phyloP scores from a whole-genome alignment of 2,888 invertebrate genomes.

The Adelphocoris suturalis region DNA sequence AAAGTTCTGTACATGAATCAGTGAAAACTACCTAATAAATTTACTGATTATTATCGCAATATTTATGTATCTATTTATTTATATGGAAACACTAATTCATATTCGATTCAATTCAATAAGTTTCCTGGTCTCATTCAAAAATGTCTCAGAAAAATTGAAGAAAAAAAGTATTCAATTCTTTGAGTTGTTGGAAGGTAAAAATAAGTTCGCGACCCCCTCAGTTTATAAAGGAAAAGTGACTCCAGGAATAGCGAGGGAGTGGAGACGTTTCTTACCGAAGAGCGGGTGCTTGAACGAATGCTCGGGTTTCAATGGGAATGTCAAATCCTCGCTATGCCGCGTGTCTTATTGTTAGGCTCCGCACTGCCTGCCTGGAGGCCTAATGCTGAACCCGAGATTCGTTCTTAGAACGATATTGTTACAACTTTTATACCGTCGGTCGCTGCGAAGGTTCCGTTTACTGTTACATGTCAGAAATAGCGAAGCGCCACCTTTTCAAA shows the following conservation, averaged over 20 bases:
- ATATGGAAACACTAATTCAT: too few relatives aligned
- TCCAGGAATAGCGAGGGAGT: neutral
- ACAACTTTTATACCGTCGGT: neutral
- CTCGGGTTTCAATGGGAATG: constrained; percentile 13
- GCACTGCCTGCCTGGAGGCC: neutral
- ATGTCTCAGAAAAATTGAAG: too few relatives aligned
- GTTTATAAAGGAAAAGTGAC: neutral
- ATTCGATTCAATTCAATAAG: too few relatives aligned
- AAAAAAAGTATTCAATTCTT: too few relatives aligned
- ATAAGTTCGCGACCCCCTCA: too few relatives aligned
- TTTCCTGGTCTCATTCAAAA: too few relatives aligned
- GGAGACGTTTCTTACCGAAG: neutral
- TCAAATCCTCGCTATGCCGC: constrained; percentile 16
- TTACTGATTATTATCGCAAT: too few relatives aligned
- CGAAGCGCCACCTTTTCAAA: neutral
- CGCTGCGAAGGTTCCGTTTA: neutral
- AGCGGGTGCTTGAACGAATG: neutral
- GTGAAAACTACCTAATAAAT: too few relatives aligned
- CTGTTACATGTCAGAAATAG: neutral
- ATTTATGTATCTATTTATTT: too few relatives aligned
- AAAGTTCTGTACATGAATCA: too few relatives aligned
- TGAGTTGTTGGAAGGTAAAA: too few relatives aligned
- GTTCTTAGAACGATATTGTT: constrained; percentile 29
- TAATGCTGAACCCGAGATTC: constrained; percentile 19
- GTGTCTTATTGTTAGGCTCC: neutral